Percentiles rank a stretch among this genome's conserved stretches.
phyloP scores from a whole-genome alignment of 1,140 invertebrate species.

The Scaptomyza hsui region DNA sequence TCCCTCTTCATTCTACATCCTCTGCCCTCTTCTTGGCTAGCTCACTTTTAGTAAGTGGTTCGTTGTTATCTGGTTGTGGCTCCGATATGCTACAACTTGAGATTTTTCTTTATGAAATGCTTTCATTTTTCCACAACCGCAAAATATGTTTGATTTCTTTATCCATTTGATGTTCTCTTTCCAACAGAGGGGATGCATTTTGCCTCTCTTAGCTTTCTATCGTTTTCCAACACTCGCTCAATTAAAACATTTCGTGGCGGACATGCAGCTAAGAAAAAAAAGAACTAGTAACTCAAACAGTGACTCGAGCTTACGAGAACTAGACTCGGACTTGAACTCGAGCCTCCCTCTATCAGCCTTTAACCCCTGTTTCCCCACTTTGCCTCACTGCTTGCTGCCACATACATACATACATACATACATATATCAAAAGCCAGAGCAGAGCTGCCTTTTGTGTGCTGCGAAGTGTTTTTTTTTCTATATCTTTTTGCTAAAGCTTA shows the following conservation, averaged over 20 bases:
- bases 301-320: slow-evolving; percentile 2
- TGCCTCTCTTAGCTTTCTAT: slow-evolving; percentile 3
- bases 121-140: slow-evolving; percentile 47
- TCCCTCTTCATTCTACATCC: neutral
- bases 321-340: slow-evolving; percentile 5
- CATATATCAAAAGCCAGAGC: slow-evolving; percentile 31
- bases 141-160: slow-evolving; percentile 23
- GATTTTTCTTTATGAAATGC: slow-evolving; percentile 48
- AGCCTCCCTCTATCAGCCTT: neutral
- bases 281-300: neutral
- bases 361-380: neutral
- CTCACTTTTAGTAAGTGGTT: too few relatives aligned
- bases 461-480: neutral
- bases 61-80: too few relatives aligned
- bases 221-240: slow-evolving; percentile 23
- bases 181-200: neutral
- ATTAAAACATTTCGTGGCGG: slow-evolving; percentile 34
- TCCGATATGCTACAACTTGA: neutral
- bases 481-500: slow-evolving; percentile 49
- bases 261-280: neutral
- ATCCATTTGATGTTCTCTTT: slow-evolving; percentile 6
- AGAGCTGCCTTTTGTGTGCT: slow-evolving; percentile 34
- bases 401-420: too few relatives aligned
- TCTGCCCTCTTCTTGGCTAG: neutral
- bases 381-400: slow-evolving; percentile 8